Conservation (phyloP, 1,140 invertebrate species). For the Hycleus cichorii region DNA sequence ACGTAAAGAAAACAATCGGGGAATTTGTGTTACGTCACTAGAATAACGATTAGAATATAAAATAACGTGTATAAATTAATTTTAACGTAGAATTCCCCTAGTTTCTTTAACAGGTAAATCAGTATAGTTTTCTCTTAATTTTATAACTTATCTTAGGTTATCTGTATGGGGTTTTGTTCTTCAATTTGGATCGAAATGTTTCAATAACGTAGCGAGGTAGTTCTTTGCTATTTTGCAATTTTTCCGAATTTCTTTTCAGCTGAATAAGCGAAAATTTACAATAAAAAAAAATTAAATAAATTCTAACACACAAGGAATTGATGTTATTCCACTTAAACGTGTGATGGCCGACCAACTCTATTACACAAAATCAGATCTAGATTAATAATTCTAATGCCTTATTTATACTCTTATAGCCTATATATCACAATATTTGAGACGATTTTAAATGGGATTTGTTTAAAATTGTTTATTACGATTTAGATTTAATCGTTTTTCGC, state of each 20-base stretch:
- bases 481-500: neutral
- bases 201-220: constrained; percentile 17
- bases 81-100: too few relatives aligned
- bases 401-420: neutral
- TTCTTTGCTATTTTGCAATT: constrained; percentile 26
- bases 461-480: neutral
- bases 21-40: constrained; percentile 31
- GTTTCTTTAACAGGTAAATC: too few relatives aligned
- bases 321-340: constrained; percentile 35
- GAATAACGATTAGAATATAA: too few relatives aligned
- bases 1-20: too few relatives aligned
- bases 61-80: too few relatives aligned
- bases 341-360: constrained; percentile 41
- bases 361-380: constrained; percentile 24
- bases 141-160: too few relatives aligned
- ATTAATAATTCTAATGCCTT: neutral
- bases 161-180: too few relatives aligned
- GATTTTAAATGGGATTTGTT: neutral
- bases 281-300: constrained; percentile 15
- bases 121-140: too few relatives aligned
- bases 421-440: neutral
- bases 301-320: constrained; percentile 35
- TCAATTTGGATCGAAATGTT: too few relatives aligned
- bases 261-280: too few relatives aligned
- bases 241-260: too few relatives aligned